Conservation (phyloP, 1,140 invertebrate genomes). For the Drosophila aff. region DNA sequence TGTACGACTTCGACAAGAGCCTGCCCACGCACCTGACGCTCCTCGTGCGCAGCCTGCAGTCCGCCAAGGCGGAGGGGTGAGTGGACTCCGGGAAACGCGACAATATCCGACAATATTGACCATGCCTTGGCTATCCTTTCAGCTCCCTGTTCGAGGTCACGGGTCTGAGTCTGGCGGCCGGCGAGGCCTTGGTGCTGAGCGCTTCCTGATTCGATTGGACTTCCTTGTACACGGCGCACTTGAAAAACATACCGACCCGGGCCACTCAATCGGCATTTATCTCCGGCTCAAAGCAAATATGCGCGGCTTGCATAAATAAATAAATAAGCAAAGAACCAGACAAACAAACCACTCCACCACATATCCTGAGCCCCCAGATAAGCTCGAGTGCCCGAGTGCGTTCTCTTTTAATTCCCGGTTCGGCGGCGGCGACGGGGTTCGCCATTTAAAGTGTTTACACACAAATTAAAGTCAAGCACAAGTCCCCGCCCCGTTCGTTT, state of each 20-base stretch:
- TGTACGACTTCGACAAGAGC: constrained; percentile 54
- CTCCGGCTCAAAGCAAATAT: constrained; percentile 67
- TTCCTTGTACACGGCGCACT: constrained; percentile 30
- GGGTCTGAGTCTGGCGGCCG: constrained; percentile 49
- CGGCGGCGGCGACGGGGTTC: constrained; percentile 6
- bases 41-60: constrained; percentile 56
- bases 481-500: constrained; percentile 14
- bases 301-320: constrained; percentile 73
- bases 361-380: constrained; percentile 41
- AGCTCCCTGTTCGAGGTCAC: constrained; percentile 44
- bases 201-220: constrained; percentile 44
- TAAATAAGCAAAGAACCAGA: constrained; percentile 63
- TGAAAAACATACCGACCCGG: constrained; percentile 19
- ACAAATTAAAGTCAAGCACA: constrained; percentile 79
- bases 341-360: constrained; percentile 68
- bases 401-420: constrained; percentile 49
- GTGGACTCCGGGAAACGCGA: not conserved
- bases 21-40: constrained; percentile 48
- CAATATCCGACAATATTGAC: not conserved
- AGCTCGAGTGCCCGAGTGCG: constrained; percentile 44
- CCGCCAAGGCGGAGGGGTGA: constrained; percentile 58
- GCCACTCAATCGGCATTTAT: constrained; percentile 40
- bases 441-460: constrained; percentile 79
- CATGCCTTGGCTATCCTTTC: not conserved
- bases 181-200: constrained; percentile 58